A percentile compares a stretch with the other conserved stretches of the same genome.
Conservation (phyloP, 2,888 invertebrate species). For the Trypoxylon attenuatum region DNA sequence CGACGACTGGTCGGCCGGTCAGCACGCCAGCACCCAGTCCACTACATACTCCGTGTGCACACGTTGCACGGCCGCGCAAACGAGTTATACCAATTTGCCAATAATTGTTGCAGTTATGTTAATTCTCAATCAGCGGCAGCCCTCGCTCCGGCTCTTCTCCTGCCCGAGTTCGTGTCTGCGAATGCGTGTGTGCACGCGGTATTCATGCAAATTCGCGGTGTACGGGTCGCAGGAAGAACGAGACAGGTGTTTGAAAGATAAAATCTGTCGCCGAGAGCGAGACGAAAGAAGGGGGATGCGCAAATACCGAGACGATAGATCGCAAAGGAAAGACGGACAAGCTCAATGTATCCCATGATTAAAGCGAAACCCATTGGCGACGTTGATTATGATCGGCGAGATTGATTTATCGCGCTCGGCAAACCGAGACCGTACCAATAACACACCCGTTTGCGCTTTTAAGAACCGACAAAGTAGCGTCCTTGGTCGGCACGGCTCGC, state of each 20-base stretch:
- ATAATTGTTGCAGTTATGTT: constrained; percentile 72
- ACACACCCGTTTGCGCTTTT: constrained; percentile 40
- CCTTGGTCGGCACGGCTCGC: constrained; percentile 11
- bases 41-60: constrained; percentile 17
- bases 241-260: too few relatives aligned
- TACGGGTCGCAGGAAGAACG: constrained; percentile 3
- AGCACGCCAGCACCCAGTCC: background rate
- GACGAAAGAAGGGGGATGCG: constrained; percentile 9
- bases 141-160: constrained; percentile 49
- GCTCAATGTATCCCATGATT: constrained; percentile 56
- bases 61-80: constrained; percentile 51
- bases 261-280: too few relatives aligned
- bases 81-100: constrained; percentile 68
- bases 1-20: too few relatives aligned
- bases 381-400: constrained; percentile 62
- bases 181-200: too few relatives aligned
- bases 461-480: constrained; percentile 15
- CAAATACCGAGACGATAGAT: constrained; percentile 3
- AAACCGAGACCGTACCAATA: constrained; percentile 18
- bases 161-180: too few relatives aligned
- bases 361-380: constrained; percentile 63
- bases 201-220: constrained; percentile 63
- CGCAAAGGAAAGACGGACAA: constrained; percentile 18
- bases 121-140: constrained; percentile 67
- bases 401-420: constrained; percentile 64